Evolutionary conservation across 2,113 vertebrate genomes (phyloP), one percentile per base, ranked within the genome.

Genomic region (Aegotheles bennettii): DNA sequence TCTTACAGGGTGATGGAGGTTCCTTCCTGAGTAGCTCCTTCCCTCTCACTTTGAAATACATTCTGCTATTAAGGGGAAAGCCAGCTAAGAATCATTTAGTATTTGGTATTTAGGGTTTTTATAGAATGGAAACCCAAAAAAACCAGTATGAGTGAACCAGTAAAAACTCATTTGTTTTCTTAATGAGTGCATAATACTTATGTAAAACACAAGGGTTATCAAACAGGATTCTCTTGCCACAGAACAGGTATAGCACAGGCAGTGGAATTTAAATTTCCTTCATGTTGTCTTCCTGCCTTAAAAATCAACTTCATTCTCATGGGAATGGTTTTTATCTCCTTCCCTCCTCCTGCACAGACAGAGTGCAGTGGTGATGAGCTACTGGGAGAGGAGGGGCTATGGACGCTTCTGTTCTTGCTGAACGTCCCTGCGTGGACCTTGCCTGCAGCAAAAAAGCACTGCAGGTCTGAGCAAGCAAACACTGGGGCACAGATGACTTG

Each of bases 201-300:
- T 94, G 95, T 81, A 96, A 97, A 96, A 50, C 63, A 84, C n/a
- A 24, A n/a, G 81, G 84, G 75, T 69, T 95, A 95, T 91, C 95
- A 57, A 90, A 87, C 93, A 96, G 89, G 95, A 95, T 95, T 76
- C 87, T 94, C 89, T 71, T 90, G 91, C 53, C 42, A 53, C 48
- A 57, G 78, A 95, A 95, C 94, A 91, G 82, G 94, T 94, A 91
- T 14, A 45, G 38, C 87, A 67, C 81, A 93, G 87, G 82, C 70
- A 4, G 40, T 0, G 50, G 63, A 59, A 93, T 95, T 94, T 93
- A 73, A 42, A 89, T 93, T 42, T 76, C 81, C 87, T 95, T 86
- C 63, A 76, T 61, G 57, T 75, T 65, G n/a, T 48, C 42, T 24
- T 84, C 73, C 43, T 84, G 68, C 77, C 70, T 80, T 59, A 67